Base-by-base conservation (phyloP, 2,113 vertebrate genomes). In the Labeo rohita region DNA sequence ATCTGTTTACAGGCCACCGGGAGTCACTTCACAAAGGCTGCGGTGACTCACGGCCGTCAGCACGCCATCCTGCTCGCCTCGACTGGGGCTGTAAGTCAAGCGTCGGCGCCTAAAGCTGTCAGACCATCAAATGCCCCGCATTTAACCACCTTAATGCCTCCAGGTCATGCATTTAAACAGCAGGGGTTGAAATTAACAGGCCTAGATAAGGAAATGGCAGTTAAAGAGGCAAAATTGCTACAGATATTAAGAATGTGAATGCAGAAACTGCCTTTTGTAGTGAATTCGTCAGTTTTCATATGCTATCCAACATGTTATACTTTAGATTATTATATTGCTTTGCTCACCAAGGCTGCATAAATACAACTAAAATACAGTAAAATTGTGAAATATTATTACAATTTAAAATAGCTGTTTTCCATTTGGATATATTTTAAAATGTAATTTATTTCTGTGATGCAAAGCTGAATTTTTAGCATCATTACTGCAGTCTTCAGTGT, bases 41-140 rank as follows among this genome's bases (percentile, higher is more conserved):
- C 28, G 70, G 84, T 91, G 91, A 91, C 70, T 92, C 91, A 92
- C 49, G 15, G 80, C 54, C 49, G 87, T 75, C 5, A 23, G 76
- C 39, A 43, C 9, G 6, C 49, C 76, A 56, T 68, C 70, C 70
- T 88, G 73, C 7, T 15, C 36, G 80, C 50, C 45, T 34, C 36
- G 80, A 72, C 45, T 34, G 63, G 45, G 4, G 36, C 66, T 80
- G 82, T 34, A 61, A 65, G 56, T 49, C 52, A 36, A 50, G 49
- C 76, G 36, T 4, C 56, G 84, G 80, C 66, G 80, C 74, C 80
- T 13, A 7, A 18, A 80, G 63, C 76, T 85, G 87, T 78, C 73
- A 74, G 65, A 54, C 74, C 54, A 80, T 83, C 65, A 47, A 56
- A 65, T 68, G 80, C 21, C 86, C 85, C 7, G 21, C 45, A 52